Conservation (phyloP, 2,888 invertebrate species). For the Ariolimax columbianus region DNA sequence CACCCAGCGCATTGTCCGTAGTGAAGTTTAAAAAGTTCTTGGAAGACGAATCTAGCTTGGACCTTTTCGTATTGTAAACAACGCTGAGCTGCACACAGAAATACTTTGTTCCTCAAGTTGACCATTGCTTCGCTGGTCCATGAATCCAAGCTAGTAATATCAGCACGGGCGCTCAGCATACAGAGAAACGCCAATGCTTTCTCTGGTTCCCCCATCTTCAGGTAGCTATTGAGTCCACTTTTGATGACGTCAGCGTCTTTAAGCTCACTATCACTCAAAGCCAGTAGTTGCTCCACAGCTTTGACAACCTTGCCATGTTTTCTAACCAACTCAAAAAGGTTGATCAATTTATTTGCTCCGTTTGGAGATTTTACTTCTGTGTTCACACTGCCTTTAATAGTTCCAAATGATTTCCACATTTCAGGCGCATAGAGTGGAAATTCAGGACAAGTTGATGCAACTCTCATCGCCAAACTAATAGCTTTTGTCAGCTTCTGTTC, state of each 20-base stretch:
- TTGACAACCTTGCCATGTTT: slow-evolving; percentile 12
- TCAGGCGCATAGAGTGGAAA: not conserved
- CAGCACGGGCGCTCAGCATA: too few relatives aligned
- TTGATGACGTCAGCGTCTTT: too few relatives aligned
- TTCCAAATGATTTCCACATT: not conserved
- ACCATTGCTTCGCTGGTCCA: slow-evolving; percentile 12
- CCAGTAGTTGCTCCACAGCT: not conserved
- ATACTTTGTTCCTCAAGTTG: not conserved
- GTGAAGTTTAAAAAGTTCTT: slow-evolving; percentile 1
- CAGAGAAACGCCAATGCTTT: too few relatives aligned
- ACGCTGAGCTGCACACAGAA: not conserved
- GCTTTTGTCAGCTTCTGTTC: slow-evolving; percentile 8
- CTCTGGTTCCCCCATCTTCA: too few relatives aligned
- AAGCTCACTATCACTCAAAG: not conserved
- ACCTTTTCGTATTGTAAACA: not conserved
- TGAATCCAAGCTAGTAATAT: too few relatives aligned
- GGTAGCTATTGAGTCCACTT: too few relatives aligned
- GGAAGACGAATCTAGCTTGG: slow-evolving; percentile 7
- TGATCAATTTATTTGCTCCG: not conserved
- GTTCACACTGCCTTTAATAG: not conserved
- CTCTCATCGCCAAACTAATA: not conserved
- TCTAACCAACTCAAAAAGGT: too few relatives aligned
- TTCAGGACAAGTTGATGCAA: not conserved
- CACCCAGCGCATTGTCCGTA: not conserved
- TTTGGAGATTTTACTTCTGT: not conserved